Base-by-base conservation (phyloP, 1,140 invertebrate species). In the Eumaeus atala region DNA sequence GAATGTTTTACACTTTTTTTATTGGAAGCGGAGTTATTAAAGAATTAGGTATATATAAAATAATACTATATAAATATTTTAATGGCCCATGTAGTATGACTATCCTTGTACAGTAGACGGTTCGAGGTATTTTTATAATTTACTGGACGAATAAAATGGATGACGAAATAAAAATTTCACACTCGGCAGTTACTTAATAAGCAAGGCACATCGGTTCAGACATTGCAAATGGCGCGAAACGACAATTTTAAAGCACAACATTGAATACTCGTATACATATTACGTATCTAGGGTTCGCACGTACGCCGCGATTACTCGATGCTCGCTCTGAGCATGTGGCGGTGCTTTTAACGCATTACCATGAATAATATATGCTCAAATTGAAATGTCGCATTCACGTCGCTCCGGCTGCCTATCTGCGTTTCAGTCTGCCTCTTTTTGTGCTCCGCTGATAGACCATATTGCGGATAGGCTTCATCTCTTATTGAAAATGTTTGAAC, bases 301-400 rank as follows among this genome's bases (percentile, higher is more conserved):
- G 79, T 79, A 71, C 70, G 68, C 66, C 58, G 67, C 77, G 80
- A 83, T 83, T 86, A 79, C 75, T 76, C 72, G 74, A 66, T 64
- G 67, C 64, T 55, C 67, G 59, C 61, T 64, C 68, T 61, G 55
- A 73, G 67, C 70, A 71, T 76, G 59, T 73, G 75, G 71, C 69
- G 68, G 60, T 72, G 83, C 81, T 87, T 84, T 87, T 84, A 87
- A 84, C 79, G 79, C 78, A 84, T 87, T 87, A 87, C 79, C 81
- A 80, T 87, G 84, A 87, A 84, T 87, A 87, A 84, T 82, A 84
- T 84, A 87, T 80, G 70, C 70, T 73, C 67, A 84, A 84, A 87
- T 87, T 87, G 83, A 87, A 86, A 87, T 87, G 79, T 87, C 83
- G 83, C 75, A 82, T 80, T 82, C 78, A 68, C 61, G 75, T 80